Evolutionary conservation across 2,113 vertebrate genomes (phyloP).

Genomic region (Ondatra zibethicus): DNA sequence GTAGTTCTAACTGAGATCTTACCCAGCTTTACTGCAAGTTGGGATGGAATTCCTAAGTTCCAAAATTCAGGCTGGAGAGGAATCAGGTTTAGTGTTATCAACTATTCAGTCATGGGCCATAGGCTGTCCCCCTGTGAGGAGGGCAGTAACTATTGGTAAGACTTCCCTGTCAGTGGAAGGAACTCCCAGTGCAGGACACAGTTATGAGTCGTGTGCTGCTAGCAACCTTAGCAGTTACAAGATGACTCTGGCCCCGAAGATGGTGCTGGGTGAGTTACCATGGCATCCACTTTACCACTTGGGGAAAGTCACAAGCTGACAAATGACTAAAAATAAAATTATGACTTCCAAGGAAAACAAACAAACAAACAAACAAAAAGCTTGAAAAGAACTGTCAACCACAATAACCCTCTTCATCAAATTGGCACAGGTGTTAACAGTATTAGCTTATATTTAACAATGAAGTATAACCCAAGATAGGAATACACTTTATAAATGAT

Average conservation of each 20-base stretch:
- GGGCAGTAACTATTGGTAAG: rapidly evolving
- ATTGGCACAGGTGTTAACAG: neutral
- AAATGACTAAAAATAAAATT: neutral
- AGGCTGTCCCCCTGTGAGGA: neutral
- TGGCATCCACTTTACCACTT: neutral
- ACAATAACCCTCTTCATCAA: neutral
- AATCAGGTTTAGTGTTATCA: neutral
- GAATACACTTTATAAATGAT: neutral
- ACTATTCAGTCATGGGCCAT: neutral
- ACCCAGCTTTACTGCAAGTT: neutral
- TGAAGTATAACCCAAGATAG: neutral
- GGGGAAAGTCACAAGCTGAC: neutral
- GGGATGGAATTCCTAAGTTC: neutral
- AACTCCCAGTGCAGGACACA: neutral
- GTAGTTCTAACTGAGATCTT: neutral
- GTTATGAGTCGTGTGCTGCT: neutral
- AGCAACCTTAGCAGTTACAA: neutral
- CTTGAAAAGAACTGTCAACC: neutral
- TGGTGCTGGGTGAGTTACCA: neutral
- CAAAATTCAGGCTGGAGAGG: neutral
- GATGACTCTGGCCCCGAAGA: neutral
- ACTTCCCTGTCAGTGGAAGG: neutral
- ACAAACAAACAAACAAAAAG: neutral
- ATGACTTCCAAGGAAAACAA: neutral
- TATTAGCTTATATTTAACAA: neutral